Evolutionary conservation across 37 sponge, comb jelly and placozoan genomes (phyloP), one percentile per base, ranked within the genome.

Genomic region (Chondrosia reniformis): DNA sequence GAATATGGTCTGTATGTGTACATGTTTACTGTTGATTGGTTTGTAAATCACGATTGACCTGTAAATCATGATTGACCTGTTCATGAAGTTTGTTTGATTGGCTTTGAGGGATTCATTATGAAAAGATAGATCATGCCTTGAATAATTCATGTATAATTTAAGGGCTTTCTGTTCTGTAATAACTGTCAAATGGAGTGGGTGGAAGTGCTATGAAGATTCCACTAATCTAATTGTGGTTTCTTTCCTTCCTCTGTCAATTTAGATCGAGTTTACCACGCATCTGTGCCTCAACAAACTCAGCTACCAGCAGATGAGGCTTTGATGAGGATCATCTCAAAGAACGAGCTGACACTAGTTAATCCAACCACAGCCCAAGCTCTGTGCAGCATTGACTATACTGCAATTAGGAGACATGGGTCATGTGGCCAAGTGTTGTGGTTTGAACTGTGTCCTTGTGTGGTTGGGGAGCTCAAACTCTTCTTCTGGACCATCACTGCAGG

Each of bases 211-310:
- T n/a, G n/a, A n/a, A n/a, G n/a, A n/a, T n/a, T n/a, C n/a, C n/a
- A n/a, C n/a, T n/a, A n/a, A n/a, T n/a, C n/a, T n/a, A n/a, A n/a
- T n/a, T n/a, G n/a, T n/a, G n/a, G n/a, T 39, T 25, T 8, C 45
- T 34, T 73, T 73, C 27, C 45, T 10, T 30, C 3, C 43, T 38
- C 54, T 27, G 71, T 4, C 45, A 42, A 33, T 33, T 32, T 82
- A 91, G 88, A 91, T 42, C 79, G 58, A 33, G 92, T 91, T 9
- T 86, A 76, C 61, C 91, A 91, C 45, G 87, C 86, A 32, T 74
- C 83, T 1, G 33, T 91, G 0, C 91, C 91, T 21, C 80, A 76
- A 25, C 91, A 91, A 33, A 83, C 86, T 27, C 72, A 69, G 72
- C 72, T 69, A 6, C 72, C 39, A 25, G 72, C 72, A 27, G 75